Conservation (phyloP, 2,113 vertebrate genomes). For the Amblyopsis rosae region DNA sequence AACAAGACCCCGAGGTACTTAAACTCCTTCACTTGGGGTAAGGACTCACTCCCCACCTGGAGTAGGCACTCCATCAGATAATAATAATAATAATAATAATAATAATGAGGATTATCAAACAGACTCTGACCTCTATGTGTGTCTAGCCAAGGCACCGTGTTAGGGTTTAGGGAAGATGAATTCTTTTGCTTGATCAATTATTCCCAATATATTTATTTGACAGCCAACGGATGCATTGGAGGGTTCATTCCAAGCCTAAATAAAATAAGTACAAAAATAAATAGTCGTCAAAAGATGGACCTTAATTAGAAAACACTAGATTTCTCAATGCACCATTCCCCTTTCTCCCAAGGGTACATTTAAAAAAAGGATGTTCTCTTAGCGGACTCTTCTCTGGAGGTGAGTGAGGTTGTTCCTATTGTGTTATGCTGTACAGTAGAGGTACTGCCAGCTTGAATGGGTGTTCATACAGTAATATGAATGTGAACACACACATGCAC, state of each 20-base stretch:
- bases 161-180: constrained; percentile 14
- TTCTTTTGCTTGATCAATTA: constrained; percentile 24
- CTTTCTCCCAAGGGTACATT: constrained; percentile 7
- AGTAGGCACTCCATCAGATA: no score
- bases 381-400: constrained; percentile 2
- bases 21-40: no score
- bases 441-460: constrained; percentile 1
- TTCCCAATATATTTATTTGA: constrained; percentile 14
- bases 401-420: background rate
- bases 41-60: no score
- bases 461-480: background rate
- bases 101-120: constrained; percentile 14
- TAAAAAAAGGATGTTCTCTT: background rate
- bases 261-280: no score
- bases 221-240: background rate
- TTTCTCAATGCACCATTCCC: constrained; percentile 13
- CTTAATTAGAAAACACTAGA: constrained; percentile 10
- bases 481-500: background rate
- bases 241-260: background rate
- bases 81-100: background rate
- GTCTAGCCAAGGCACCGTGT: background rate
- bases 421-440: background rate
- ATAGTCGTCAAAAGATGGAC: background rate
- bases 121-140: constrained; percentile 9
- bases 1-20: no score